Conservation (phyloP, 1,140 invertebrate species). For the Papilio xuthus region DNA sequence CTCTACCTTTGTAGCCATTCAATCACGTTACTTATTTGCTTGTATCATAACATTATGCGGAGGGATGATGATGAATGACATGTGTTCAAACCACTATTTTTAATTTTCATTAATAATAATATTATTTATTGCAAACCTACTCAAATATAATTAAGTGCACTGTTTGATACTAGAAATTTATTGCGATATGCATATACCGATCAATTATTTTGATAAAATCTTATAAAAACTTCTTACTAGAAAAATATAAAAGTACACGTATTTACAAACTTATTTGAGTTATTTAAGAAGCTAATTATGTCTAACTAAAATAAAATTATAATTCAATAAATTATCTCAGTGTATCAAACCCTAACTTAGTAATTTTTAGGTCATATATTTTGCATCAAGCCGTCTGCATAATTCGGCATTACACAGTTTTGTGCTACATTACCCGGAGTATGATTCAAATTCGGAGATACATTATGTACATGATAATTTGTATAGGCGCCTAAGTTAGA, state of each 20-base stretch:
- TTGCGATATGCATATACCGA: neutral
- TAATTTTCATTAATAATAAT: no score
- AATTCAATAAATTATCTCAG: constrained; percentile 5
- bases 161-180: neutral
- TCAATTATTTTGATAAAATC: neutral
- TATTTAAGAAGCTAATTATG: neutral
- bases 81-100: no score
- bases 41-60: no score
- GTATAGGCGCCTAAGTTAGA: constrained; percentile 49
- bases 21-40: no score
- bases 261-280: neutral
- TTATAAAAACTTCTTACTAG: neutral
- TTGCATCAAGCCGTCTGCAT: constrained; percentile 52
- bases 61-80: no score
- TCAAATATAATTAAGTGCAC: neutral
- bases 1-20: no score
- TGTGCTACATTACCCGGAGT: constrained; percentile 51
- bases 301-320: neutral
- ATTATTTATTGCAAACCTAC: neutral
- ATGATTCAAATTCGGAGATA: constrained; percentile 49
- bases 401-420: constrained; percentile 58
- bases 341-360: neutral
- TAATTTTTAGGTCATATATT: constrained; percentile 58
- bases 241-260: neutral
- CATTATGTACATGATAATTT: constrained; percentile 56